Evolutionary conservation across 2,888 invertebrate species (phyloP), one percentile per base, ranked within the genome.

Genomic region (Xylota sylvarum): DNA sequence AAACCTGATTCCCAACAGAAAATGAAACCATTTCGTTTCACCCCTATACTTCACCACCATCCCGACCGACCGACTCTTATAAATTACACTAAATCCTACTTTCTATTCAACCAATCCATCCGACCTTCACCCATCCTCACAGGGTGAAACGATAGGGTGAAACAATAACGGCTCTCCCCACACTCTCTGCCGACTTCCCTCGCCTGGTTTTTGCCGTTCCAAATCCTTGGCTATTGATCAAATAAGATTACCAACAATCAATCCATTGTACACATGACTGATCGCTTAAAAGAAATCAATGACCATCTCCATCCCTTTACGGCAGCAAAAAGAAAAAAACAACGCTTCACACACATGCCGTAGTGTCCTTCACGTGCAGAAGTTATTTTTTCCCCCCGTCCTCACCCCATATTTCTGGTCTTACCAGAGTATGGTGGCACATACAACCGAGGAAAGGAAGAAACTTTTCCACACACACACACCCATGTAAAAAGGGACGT

Each of bases 221-320:
- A 62, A 86, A 86, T 82, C 82, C 82, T 82, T 86, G 86, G 82
- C 86, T 82, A 86, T 89, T 88, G 89, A 88, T 89, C 88, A 89
- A 89, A 88, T 88, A 88, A 89, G 88, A 89, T 89, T 89, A 89
- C 89, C 88, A 89, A 88, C 89, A 89, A 88, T 89, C 88, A 89
- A 89, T 89, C 89, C 88, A 89, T 89, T 88, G 89, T 86, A 86
- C 88, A 88, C 87, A 86, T 84, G 89, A 88, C 88, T 88, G 88
- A 88, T 89, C 88, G 84, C 85, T 88, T 84, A 88, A 88, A 88
- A 89, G 88, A 89, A 89, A 89, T 88, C 88, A 88, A 89, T 89
- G 89, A 88, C 89, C 88, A 88, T 70, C 81, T 76, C 79, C 65
- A 50, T 67, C 83, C 67, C 46, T 32, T 37, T n/a, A 27, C 27